Evolutionary conservation across 2,113 vertebrate genomes (phyloP).

Genomic region (Aphyosemion australe): DNA sequence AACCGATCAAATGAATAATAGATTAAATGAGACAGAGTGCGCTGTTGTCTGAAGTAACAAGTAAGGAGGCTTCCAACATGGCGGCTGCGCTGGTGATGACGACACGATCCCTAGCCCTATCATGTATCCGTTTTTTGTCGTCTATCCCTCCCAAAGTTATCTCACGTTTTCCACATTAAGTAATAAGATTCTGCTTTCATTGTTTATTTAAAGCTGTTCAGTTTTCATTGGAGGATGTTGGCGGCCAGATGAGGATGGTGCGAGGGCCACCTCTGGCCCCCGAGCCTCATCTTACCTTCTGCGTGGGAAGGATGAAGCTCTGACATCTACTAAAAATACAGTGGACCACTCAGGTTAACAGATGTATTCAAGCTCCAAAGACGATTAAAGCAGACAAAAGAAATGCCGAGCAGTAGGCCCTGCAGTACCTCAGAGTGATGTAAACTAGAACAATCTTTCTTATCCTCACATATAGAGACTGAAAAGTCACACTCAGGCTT

Average conservation of each 20-base stretch:
- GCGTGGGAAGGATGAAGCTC: neutral
- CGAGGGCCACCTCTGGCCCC: neutral
- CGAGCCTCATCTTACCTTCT: neutral
- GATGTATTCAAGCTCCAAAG: slow-evolving; percentile 32
- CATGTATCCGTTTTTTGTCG: no score
- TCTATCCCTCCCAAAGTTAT: no score
- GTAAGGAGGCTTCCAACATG: no score
- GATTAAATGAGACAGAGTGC: no score
- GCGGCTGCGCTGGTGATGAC: no score
- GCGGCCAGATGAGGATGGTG: neutral
- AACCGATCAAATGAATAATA: no score
- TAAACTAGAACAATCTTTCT: slow-evolving; percentile 51
- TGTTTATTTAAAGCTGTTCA: no score
- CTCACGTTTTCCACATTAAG: no score
- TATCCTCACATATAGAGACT: slow-evolving; percentile 31
- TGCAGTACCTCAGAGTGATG: slow-evolving; percentile 19
- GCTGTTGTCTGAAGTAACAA: no score
- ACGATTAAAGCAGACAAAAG: slow-evolving; percentile 29
- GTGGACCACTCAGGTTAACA: slow-evolving; percentile 29
- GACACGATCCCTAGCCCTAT: no score
- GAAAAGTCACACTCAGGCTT: slow-evolving; percentile 29
- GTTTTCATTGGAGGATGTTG: neutral
- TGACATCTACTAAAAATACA: neutral
- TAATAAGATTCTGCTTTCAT: no score
- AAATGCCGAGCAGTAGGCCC: slow-evolving; percentile 2